These are phyloP conservation scores for Globia sparganii DNA, from an alignment of 2,888 invertebrate species.

Conservation along the genomic window DNA sequence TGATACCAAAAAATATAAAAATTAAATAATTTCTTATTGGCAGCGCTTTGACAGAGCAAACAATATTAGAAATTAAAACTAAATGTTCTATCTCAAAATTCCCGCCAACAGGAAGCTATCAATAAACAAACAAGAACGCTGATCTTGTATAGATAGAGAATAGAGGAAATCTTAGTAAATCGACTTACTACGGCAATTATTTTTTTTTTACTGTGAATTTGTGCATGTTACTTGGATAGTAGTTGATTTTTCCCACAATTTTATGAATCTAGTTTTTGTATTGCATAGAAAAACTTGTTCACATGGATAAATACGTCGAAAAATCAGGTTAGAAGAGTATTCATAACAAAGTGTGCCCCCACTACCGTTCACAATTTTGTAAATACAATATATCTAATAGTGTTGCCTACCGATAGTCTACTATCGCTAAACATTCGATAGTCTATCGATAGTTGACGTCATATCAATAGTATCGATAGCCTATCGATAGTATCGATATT, in stretches of 20 bases:
- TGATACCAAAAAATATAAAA: conserved; percentile 3
- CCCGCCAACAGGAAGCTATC: conserved; percentile 58
- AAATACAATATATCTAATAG: too few relatives aligned
- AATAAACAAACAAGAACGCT: conserved; percentile 47
- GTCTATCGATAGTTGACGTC: too few relatives aligned
- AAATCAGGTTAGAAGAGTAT: not conserved
- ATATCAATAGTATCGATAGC: too few relatives aligned
- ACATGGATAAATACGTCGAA: not conserved
- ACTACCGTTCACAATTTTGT: too few relatives aligned
- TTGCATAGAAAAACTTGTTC: not conserved
- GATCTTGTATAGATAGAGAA: conserved; percentile 6
- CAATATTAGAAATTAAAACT: not conserved
- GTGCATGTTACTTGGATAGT: not conserved
- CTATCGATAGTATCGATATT: too few relatives aligned
- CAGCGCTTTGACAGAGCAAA: not conserved
- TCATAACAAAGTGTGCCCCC: not conserved
- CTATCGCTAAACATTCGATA: too few relatives aligned
- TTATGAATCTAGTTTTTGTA: not conserved
- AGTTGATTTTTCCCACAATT: not conserved
- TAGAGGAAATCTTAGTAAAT: conserved; percentile 24
- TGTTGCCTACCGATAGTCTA: too few relatives aligned
- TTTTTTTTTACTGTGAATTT: too few relatives aligned
- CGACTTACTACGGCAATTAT: conserved; percentile 2
- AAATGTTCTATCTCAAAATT: conserved; percentile 30
- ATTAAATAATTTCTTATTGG: not conserved